Evolutionary conservation across 2,888 invertebrate species (phyloP).

Genomic region (Tinea pellionella): DNA sequence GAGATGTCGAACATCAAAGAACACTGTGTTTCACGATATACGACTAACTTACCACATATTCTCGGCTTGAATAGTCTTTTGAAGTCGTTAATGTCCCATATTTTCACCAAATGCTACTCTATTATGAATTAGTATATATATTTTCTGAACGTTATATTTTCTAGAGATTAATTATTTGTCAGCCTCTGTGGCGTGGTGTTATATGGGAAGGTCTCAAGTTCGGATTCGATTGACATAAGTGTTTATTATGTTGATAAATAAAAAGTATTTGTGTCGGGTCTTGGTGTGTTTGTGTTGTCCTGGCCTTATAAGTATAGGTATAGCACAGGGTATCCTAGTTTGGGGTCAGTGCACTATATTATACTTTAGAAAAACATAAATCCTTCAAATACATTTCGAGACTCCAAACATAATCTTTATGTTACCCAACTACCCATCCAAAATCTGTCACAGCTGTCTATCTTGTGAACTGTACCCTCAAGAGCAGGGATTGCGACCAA

Average conservation of each 20-base stretch:
- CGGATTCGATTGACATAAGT: no score
- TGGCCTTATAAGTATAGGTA: no score
- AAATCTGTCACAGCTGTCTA: conserved; percentile 1
- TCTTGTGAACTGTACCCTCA: not conserved
- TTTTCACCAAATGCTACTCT: not conserved
- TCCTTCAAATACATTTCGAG: no score
- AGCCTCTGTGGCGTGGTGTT: no score
- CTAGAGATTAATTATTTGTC: no score
- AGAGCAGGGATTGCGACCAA: not conserved
- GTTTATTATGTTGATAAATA: no score
- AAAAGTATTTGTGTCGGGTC: no score
- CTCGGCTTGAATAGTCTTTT: conserved; percentile 10
- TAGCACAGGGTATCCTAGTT: no score
- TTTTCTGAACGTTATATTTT: not conserved
- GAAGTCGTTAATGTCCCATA: conserved; percentile 7
- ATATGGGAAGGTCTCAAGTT: no score
- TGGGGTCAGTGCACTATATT: no score
- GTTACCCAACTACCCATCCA: not conserved
- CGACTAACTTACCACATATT: conserved; percentile 4
- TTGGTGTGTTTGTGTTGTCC: no score
- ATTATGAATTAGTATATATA: not conserved
- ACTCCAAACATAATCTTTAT: not conserved
- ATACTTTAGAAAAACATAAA: no score
- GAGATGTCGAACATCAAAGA: conserved; percentile 14
- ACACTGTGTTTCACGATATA: conserved; percentile 16